Percentiles rank a stretch among this genome's conserved stretches.
phyloP scores from a whole-genome alignment of 2,113 vertebrate species.

The Sylvilagus bachmani region DNA sequence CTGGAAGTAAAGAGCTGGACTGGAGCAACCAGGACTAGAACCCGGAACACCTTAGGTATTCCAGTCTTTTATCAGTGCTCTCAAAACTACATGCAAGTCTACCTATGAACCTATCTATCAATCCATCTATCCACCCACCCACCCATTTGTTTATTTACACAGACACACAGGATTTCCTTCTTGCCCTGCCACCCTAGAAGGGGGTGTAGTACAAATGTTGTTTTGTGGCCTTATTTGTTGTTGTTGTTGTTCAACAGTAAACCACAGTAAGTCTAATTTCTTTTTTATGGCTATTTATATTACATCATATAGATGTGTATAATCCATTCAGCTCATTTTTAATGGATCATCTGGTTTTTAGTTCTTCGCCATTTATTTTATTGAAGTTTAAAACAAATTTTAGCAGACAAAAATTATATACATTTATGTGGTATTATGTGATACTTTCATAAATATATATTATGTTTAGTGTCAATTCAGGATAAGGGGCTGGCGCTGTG shows the following conservation, averaged over 20 bases:
- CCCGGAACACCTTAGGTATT: not conserved
- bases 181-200: not conserved
- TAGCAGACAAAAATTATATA: no score
- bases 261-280: not conserved
- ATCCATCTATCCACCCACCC: not conserved
- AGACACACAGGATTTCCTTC: not conserved
- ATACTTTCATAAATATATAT: no score
- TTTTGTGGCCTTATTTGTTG: conserved; percentile 34
- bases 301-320: not conserved
- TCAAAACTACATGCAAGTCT: not conserved
- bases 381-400: no score
- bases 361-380: not conserved
- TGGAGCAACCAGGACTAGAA: no score
- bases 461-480: no score
- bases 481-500: no score
- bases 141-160: not conserved
- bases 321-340: not conserved
- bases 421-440: no score
- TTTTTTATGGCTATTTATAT: not conserved
- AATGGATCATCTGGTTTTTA: not conserved
- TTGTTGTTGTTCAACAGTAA: not conserved
- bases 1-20: no score
- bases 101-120: not conserved
- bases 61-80: not conserved
- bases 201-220: not conserved